Evolutionary conservation across 2,888 invertebrate genomes (phyloP).

Genomic region (Reticulitermes lucifugus): DNA sequence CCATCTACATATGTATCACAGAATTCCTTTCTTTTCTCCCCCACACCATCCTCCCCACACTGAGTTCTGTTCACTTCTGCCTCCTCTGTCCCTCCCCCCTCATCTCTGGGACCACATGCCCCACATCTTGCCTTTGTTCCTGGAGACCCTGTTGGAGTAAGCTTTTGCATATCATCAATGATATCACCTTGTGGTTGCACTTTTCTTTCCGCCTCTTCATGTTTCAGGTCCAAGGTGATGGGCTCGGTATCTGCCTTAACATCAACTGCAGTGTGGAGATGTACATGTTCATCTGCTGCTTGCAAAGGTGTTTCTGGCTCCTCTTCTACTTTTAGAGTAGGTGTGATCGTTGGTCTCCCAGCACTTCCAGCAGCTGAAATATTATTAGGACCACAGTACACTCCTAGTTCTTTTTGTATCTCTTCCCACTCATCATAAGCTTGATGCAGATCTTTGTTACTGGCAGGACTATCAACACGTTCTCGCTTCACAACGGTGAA

Average conservation of each 20-base stretch:
- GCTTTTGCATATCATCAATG: not conserved
- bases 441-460: slow-evolving; percentile 16
- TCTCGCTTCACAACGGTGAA: slow-evolving; percentile 52
- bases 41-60: slow-evolving; percentile 5
- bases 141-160: slow-evolving; percentile 6
- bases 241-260: not conserved
- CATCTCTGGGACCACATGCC: slow-evolving; percentile 49
- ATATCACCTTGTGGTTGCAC: not conserved
- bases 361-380: slow-evolving; percentile 21
- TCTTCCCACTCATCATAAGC: slow-evolving; percentile 75
- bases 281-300: not conserved
- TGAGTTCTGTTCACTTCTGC: slow-evolving; percentile 5
- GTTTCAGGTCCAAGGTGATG: not conserved
- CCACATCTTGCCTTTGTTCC: slow-evolving; percentile 26
- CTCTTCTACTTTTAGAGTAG: slow-evolving; percentile 5
- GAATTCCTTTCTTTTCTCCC: slow-evolving; percentile 46
- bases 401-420: slow-evolving; percentile 74
- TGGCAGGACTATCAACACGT: slow-evolving; percentile 25
- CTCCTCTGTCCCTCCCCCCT: slow-evolving; percentile 47
- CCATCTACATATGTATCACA: slow-evolving; percentile 45
- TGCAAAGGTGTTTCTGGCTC: not conserved
- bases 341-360: not conserved
- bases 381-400: slow-evolving; percentile 57
- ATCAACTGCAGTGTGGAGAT: not conserved
- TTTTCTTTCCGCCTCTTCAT: not conserved